A percentile compares a stretch with the other conserved stretches of the same genome.
Evolutionary conservation across 2,113 vertebrate genomes (phyloP).

Genomic region (Podilymbus podiceps): DNA sequence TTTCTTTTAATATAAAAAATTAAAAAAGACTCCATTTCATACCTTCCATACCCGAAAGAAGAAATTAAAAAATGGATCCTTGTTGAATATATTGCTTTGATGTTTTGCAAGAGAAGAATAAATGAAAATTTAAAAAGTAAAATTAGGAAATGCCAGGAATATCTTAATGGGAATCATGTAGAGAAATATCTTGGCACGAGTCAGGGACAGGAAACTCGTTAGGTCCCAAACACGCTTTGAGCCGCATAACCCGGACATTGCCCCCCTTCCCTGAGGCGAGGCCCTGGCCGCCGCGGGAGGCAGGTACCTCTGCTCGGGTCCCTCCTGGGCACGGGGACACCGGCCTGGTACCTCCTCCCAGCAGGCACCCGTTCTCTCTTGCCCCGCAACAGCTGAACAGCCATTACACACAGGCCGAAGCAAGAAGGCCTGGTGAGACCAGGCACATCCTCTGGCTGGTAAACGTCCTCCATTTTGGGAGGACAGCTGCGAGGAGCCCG

Average conservation of each 20-base stretch:
- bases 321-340: neutral
- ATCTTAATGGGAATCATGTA: neutral
- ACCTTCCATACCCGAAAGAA: neutral
- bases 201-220: neutral
- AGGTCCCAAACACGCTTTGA: neutral
- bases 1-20: neutral
- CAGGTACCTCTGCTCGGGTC: neutral
- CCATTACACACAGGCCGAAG: neutral
- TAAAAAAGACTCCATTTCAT: neutral
- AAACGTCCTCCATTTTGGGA: neutral
- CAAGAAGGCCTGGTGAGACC: neutral
- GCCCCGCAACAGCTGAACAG: neutral
- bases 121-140: neutral
- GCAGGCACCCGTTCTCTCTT: too few species aligned
- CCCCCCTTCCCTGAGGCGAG: fast-evolving
- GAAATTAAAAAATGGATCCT: neutral
- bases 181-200: neutral
- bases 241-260: neutral
- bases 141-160: neutral
- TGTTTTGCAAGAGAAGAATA: neutral
- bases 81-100: neutral
- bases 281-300: fast-evolving
- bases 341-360: neutral
- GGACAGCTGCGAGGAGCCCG: fast-evolving
- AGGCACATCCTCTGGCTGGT: fast-evolving